Percentiles rank a stretch among this genome's conserved stretches.
Evolutionary conservation across 2,113 vertebrate species (phyloP).

Genomic region (Crotalus viridis): DNA sequence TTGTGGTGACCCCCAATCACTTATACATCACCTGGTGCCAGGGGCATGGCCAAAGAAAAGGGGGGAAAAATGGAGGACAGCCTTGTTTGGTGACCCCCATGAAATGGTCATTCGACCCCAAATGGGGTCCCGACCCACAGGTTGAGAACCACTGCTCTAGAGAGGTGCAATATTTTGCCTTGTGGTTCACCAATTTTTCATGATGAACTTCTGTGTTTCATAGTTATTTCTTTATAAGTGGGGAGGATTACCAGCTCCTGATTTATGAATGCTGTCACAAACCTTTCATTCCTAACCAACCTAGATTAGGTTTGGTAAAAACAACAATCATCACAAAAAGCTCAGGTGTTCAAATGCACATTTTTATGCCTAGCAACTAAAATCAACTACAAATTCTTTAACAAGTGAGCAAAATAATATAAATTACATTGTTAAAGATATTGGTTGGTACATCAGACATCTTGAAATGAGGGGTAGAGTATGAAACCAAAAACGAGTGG

Average conservation of each 20-base stretch:
- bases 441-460: not conserved
- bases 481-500: not conserved
- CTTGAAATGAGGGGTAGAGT: not conserved
- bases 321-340: not conserved
- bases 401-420: not conserved
- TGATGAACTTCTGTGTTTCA: not conserved
- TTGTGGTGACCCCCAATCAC: no score
- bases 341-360: not conserved
- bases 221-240: not conserved
- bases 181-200: not conserved
- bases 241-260: not conserved
- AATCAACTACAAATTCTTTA: not conserved
- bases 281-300: not conserved
- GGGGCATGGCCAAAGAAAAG: no score
- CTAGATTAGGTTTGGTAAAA: not conserved
- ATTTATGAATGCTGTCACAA: not conserved
- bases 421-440: not conserved
- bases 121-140: no score
- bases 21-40: no score
- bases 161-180: not conserved
- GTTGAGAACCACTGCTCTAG: not conserved
- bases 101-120: no score
- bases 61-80: no score
- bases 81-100: no score
- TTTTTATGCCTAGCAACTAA: not conserved